Evolutionary conservation across 2,113 vertebrate species (phyloP).

Genomic region (Tetraodon nigroviridis): DNA sequence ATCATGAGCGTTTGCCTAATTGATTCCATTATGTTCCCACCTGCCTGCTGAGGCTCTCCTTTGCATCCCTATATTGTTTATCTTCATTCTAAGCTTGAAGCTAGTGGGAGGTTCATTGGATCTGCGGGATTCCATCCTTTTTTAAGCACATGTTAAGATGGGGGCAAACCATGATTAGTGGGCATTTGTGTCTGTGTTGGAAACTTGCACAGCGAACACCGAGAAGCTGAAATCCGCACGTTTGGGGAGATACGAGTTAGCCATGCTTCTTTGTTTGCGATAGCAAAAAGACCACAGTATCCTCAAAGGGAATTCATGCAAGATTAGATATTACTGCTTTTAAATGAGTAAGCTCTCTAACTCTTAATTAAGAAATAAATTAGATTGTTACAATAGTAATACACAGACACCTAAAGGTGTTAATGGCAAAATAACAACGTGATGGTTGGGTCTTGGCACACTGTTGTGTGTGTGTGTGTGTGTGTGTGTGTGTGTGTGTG

Average conservation of each 20-base stretch:
- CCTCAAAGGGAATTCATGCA: conserved; percentile 56
- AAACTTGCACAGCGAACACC: conserved; percentile 22
- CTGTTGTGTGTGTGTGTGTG: conserved; percentile 5
- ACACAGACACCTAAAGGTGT: conserved; percentile 35
- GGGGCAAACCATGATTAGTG: conserved; percentile 27
- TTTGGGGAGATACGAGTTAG: conserved; percentile 10
- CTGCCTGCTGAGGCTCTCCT: conserved; percentile 52
- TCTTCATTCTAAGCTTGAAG: conserved; percentile 56
- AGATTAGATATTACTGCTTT: conserved; percentile 39
- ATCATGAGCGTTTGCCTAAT: conserved; percentile 64
- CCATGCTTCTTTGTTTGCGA: conserved; percentile 34
- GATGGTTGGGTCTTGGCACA: conserved; percentile 29
- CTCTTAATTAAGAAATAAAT: conserved; percentile 69
- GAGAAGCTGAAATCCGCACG: conserved; percentile 20
- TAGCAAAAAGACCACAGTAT: conserved; percentile 27
- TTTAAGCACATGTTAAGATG: conserved; percentile 42
- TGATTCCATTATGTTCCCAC: conserved; percentile 65
- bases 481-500: conserved; percentile 9
- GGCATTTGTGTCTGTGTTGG: conserved; percentile 34
- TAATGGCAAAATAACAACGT: conserved; percentile 45
- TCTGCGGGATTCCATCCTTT: conserved; percentile 39
- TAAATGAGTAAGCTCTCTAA: conserved; percentile 51
- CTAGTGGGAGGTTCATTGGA: conserved; percentile 48
- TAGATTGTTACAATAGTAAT: conserved; percentile 54
- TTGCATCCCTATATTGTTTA: conserved; percentile 55